These are phyloP conservation scores for Trichogramma evanescens DNA, from an alignment of 2,888 invertebrate genomes.

Conservation along the genomic window DNA sequence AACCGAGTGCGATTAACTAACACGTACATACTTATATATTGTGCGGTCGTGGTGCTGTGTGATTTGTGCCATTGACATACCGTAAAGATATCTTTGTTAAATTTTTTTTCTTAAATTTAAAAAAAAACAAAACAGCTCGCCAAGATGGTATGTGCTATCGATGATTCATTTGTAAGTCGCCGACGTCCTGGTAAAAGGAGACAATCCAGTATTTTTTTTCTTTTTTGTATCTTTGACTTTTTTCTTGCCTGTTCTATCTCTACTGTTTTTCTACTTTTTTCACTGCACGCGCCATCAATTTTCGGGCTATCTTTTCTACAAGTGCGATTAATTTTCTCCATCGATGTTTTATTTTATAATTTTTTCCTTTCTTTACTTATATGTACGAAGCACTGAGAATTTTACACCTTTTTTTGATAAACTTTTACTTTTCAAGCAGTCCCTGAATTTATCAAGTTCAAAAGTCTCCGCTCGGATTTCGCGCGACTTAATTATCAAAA, in stretches of 20 bases:
- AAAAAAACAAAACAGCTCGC: conserved; percentile 21
- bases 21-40: too few species aligned
- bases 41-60: too few species aligned
- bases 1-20: too few species aligned
- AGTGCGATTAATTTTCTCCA: background rate
- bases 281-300: conserved; percentile 1
- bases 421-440: background rate
- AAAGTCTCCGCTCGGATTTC: too few species aligned
- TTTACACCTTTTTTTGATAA: background rate
- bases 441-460: too few species aligned
- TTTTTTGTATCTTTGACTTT: conserved; percentile 23
- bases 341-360: background rate
- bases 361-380: background rate
- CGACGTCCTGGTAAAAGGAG: conserved; percentile 44
- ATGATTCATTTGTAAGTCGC: conserved; percentile 48
- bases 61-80: too few species aligned
- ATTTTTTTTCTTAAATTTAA: background rate
- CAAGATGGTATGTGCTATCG: conserved; percentile 48
- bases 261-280: background rate
- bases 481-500: too few species aligned
- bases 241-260: conserved; percentile 18
- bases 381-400: background rate
- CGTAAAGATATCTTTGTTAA: too few species aligned
- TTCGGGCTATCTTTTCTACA: background rate
- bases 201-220: conserved; percentile 32